Conservation (phyloP, 2,113 vertebrate species). For the Gracilinanus agilis region DNA sequence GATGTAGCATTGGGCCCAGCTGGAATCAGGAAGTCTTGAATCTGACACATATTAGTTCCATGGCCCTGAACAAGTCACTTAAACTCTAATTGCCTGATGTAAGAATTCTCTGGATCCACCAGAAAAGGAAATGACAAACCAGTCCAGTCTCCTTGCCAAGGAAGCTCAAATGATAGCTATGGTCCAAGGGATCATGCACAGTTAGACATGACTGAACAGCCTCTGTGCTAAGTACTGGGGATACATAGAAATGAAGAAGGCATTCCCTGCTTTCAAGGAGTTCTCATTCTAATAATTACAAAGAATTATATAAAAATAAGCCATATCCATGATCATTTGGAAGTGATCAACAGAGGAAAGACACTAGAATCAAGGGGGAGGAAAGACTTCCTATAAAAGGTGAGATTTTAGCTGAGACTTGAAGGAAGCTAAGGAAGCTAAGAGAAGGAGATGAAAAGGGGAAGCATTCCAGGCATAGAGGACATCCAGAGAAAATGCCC, state of each 20-base stretch:
- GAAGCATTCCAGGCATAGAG: too few species aligned
- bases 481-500: not conserved
- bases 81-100: not conserved
- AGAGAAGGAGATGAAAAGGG: too few species aligned
- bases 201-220: too few species aligned
- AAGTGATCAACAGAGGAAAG: not conserved
- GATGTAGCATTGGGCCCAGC: not conserved
- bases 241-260: not conserved
- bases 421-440: not conserved
- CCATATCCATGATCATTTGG: not conserved
- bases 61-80: not conserved
- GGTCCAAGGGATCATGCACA: too few species aligned
- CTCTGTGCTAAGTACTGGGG: not conserved
- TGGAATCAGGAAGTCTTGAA: not conserved
- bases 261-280: not conserved
- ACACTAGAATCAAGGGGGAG: not conserved
- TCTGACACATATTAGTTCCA: not conserved
- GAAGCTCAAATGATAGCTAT: too few species aligned
- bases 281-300: not conserved
- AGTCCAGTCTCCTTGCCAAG: too few species aligned
- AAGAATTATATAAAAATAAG: not conserved
- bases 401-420: not conserved
- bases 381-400: not conserved
- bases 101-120: too few species aligned
- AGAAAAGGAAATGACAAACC: too few species aligned